Percentiles rank a stretch among this genome's conserved stretches.
phyloP scores from a whole-genome alignment of 2,113 vertebrate genomes.

The Chiloscyllium plagiosum region DNA sequence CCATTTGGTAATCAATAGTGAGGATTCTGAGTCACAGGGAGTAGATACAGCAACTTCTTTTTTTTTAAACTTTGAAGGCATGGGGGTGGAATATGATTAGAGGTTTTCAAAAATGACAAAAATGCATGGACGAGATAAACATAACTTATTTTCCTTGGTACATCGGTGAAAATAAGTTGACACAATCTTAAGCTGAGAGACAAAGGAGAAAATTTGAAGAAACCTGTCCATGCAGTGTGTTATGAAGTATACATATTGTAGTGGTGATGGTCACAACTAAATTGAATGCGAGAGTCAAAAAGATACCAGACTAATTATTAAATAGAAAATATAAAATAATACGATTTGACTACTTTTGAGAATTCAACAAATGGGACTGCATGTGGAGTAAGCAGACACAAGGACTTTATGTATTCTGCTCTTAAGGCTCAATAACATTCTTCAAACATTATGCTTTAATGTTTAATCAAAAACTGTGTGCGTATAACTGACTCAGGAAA shows the following conservation, averaged over 20 bases:
- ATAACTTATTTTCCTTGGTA: neutral
- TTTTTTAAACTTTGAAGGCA: neutral
- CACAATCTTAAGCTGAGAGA: neutral
- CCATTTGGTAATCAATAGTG: neutral
- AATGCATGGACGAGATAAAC: neutral
- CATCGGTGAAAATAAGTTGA: neutral
- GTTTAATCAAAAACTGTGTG: neutral
- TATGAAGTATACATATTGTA: neutral
- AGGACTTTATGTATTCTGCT: neutral
- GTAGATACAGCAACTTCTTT: neutral
- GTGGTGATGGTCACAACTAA: neutral
- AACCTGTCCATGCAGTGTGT: neutral
- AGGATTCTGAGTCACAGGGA: neutral
- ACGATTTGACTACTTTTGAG: neutral
- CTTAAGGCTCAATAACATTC: neutral
- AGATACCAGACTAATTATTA: neutral
- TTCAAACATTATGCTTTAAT: neutral
- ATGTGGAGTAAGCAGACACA: neutral
- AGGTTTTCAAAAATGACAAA: neutral
- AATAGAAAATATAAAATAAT: neutral
- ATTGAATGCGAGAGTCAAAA: neutral
- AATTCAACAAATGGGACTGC: neutral
- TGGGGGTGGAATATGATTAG: neutral
- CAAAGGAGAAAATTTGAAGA: neutral
- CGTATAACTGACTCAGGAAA: neutral